Conservation (phyloP, 2,797 vertebrate species). For the Sciurus vulgaris region DNA sequence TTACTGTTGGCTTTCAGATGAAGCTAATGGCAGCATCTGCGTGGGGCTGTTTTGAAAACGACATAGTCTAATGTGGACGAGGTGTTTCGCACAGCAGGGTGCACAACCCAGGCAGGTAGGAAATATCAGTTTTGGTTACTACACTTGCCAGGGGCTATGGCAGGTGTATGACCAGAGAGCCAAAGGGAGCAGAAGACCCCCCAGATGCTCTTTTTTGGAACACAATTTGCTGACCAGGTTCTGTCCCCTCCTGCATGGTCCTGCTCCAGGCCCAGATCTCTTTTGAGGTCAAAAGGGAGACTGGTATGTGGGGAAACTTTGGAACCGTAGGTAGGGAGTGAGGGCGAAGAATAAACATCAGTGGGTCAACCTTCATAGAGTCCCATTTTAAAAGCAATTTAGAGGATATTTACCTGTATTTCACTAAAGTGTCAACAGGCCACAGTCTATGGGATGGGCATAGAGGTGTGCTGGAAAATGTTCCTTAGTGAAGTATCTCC, state of each 20-base stretch:
- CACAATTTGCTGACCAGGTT: not conserved
- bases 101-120: not conserved
- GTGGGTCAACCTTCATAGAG: not conserved
- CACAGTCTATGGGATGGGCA: not conserved
- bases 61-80: not conserved
- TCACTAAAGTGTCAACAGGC: too few species aligned
- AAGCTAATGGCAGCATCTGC: not conserved
- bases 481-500: not conserved
- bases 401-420: not conserved
- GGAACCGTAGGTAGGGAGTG: not conserved
- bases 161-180: not conserved
- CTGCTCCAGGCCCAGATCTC: not conserved
- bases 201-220: not conserved
- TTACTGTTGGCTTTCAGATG: not conserved
- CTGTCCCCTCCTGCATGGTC: not conserved
- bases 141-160: rapidly evolving
- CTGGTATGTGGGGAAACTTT: not conserved
- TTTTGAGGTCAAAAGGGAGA: not conserved
- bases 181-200: not conserved
- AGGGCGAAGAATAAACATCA: not conserved
- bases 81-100: not conserved
- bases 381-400: not conserved
- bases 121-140: not conserved
- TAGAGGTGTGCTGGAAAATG: not conserved
- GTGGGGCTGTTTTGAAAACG: not conserved